phyloP scores from a whole-genome alignment of 2,797 vertebrate genomes.

The Kryptolebias ocellatus region DNA sequence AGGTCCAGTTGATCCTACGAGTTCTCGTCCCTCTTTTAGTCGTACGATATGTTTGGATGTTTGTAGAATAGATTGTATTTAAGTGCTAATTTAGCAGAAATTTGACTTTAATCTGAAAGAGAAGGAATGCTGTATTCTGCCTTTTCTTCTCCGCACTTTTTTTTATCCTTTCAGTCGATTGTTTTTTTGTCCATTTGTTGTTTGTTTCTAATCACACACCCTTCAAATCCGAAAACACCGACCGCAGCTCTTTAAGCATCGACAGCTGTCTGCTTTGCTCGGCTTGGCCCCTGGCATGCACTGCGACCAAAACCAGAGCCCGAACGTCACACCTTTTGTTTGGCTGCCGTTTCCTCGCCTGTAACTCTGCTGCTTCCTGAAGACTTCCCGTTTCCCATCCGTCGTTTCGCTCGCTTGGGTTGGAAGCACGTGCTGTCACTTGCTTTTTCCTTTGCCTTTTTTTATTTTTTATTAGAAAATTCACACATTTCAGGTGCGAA shows the following conservation, averaged over 20 bases:
- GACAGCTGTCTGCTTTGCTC: slow-evolving; percentile 59
- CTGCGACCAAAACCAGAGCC: slow-evolving; percentile 5
- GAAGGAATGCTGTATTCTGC: slow-evolving; percentile 2
- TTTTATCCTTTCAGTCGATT: slow-evolving; percentile 12
- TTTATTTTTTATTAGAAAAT: not conserved
- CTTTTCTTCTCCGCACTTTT: slow-evolving; percentile 58
- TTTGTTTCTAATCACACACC: not conserved
- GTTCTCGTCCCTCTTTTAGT: slow-evolving; percentile 2
- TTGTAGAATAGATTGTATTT: slow-evolving; percentile 34
- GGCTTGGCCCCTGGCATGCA: slow-evolving; percentile 60
- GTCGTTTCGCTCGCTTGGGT: slow-evolving; percentile 75
- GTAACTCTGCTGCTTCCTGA: slow-evolving; percentile 41
- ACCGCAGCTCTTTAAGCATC: slow-evolving; percentile 26
- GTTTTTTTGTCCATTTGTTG: slow-evolving; percentile 12
- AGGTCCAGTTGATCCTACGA: not conserved
- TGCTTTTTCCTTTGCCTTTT: not conserved
- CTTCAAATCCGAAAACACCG: slow-evolving; percentile 17
- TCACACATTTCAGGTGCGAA: not conserved
- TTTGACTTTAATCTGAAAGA: slow-evolving; percentile 23
- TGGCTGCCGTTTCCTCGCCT: slow-evolving; percentile 50
- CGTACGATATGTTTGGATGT: slow-evolving; percentile 44
- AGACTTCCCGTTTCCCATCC: slow-evolving; percentile 85
- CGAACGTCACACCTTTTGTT: slow-evolving; percentile 28
- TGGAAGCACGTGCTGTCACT: too few relatives aligned
- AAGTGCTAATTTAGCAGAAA: slow-evolving; percentile 18